phyloP scores from a whole-genome alignment of 2,113 vertebrate genomes.

The Poecile atricapillus region DNA sequence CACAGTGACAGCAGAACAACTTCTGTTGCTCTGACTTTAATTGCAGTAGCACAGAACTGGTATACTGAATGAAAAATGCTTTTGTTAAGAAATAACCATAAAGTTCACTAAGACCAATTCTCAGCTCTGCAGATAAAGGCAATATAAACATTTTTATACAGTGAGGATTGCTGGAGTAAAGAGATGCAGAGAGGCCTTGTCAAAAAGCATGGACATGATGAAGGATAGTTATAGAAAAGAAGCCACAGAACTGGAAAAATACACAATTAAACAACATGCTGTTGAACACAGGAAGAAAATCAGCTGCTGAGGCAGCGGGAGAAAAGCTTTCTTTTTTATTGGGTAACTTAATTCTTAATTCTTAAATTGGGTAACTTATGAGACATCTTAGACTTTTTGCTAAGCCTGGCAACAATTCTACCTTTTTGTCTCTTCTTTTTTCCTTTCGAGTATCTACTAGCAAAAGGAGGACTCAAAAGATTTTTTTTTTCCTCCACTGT shows the following conservation, averaged over 20 bases:
- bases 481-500: background rate
- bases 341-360: too few species aligned
- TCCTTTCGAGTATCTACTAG: background rate
- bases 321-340: background rate
- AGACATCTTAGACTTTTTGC: background rate
- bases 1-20: background rate
- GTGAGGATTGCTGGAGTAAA: background rate
- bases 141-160: background rate
- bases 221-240: background rate
- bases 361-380: background rate
- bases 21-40: background rate
- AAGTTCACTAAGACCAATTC: background rate
- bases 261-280: background rate
- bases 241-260: background rate
- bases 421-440: background rate
- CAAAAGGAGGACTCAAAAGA: background rate
- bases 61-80: background rate
- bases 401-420: background rate
- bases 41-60: background rate
- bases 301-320: background rate
- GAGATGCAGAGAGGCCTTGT: background rate
- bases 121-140: background rate
- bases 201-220: background rate
- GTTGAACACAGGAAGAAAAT: background rate
- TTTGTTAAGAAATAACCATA: background rate